Percentiles rank a stretch among this genome's conserved stretches.
Evolutionary conservation across 2,113 vertebrate genomes (phyloP).

Genomic region (Dicentrarchus labrax): DNA sequence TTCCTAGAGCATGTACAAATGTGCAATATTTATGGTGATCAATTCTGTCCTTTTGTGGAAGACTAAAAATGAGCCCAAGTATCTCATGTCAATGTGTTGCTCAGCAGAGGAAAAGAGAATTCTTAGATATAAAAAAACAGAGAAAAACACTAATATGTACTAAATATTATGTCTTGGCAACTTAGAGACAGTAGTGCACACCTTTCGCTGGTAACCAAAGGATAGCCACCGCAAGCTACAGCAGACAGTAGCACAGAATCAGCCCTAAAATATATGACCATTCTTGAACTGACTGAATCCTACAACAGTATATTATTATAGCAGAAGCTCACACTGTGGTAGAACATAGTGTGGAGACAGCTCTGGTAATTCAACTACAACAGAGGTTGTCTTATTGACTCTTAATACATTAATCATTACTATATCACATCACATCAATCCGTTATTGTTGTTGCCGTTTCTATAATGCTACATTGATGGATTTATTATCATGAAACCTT

Average conservation of each 20-base stretch:
- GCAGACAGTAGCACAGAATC: too few species aligned
- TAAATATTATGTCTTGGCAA: background rate
- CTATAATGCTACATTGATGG: background rate
- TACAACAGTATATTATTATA: background rate
- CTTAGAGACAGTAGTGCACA: background rate
- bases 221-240: too few species aligned
- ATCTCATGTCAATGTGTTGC: background rate
- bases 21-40: conserved; percentile 30
- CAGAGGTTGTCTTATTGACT: background rate
- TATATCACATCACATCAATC: background rate
- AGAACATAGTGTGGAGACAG: background rate
- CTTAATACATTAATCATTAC: background rate
- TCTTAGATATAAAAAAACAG: background rate
- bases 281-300: background rate
- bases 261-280: background rate
- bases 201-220: background rate
- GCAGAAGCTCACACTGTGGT: background rate
- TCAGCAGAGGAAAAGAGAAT: background rate
- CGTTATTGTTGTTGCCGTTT: background rate
- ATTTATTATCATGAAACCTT: conserved; percentile 7
- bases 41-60: background rate
- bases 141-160: background rate
- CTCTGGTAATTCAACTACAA: background rate
- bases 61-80: conserved; percentile 13
- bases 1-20: background rate